These are phyloP conservation scores for Siphamia tubifer DNA, from an alignment of 2,113 vertebrate species.

Conservation along the genomic window DNA sequence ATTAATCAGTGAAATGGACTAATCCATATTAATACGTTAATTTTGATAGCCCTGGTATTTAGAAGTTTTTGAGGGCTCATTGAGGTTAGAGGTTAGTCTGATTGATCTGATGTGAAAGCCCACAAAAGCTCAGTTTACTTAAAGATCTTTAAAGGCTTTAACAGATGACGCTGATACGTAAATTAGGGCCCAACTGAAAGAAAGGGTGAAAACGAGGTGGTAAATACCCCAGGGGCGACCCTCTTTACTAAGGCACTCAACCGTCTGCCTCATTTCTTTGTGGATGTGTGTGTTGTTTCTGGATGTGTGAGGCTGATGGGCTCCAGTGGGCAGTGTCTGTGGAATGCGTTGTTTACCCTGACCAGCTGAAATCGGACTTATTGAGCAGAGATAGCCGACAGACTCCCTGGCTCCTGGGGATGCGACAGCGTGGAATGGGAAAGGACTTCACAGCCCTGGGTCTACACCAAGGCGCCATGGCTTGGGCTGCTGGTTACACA, in stretches of 20 bases:
- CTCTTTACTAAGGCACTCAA: slow-evolving; percentile 36
- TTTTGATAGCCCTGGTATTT: too few relatives aligned
- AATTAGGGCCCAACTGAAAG: slow-evolving; percentile 52
- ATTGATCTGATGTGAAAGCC: background rate
- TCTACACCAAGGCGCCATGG: too few relatives aligned
- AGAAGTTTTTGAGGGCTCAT: too few relatives aligned
- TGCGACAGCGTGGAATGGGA: slow-evolving; percentile 39
- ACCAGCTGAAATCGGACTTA: slow-evolving; percentile 76
- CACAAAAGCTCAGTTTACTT: background rate
- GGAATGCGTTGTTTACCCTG: slow-evolving; percentile 74
- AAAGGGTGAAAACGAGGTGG: slow-evolving; percentile 45
- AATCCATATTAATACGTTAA: too few relatives aligned
- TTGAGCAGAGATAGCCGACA: slow-evolving; percentile 84
- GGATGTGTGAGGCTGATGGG: slow-evolving; percentile 52
- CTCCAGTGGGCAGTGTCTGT: slow-evolving; percentile 58
- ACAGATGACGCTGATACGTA: slow-evolving; percentile 39
- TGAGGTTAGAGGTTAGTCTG: too few relatives aligned
- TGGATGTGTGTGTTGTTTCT: slow-evolving; percentile 65
- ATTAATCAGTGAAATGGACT: too few relatives aligned
- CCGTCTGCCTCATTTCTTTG: slow-evolving; percentile 17
- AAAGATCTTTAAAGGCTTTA: slow-evolving; percentile 1
- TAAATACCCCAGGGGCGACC: slow-evolving; percentile 47
- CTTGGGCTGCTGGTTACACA: too few relatives aligned
- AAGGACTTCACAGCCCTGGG: slow-evolving; percentile 61
- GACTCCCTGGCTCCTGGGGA: slow-evolving; percentile 90